These are phyloP conservation scores for Phoeniculus purpureus DNA, from an alignment of 2,797 vertebrate species.

Conservation along the genomic window DNA sequence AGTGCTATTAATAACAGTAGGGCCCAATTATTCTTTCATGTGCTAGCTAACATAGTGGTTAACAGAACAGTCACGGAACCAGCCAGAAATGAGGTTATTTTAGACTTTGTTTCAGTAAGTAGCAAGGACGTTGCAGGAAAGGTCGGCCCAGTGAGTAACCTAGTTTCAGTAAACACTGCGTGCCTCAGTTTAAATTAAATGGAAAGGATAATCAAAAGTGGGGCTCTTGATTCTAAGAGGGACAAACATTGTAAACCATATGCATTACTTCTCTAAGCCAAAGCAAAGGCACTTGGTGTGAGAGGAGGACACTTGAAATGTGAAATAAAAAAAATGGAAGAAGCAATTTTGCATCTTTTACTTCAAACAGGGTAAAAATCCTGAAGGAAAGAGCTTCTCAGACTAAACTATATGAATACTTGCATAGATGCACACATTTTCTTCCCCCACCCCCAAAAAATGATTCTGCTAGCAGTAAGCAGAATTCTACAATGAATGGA, in stretches of 20 bases:
- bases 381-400: neutral
- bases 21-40: slow-evolving; percentile 49
- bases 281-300: neutral
- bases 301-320: neutral
- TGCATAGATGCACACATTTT: neutral
- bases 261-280: neutral
- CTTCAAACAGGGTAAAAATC: neutral
- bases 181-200: neutral
- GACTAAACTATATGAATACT: neutral
- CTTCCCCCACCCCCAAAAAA: rapidly evolving
- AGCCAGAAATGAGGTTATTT: slow-evolving; percentile 53
- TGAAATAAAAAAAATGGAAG: neutral
- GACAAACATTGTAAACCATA: neutral
- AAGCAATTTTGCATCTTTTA: neutral
- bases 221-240: neutral
- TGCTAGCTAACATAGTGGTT: slow-evolving; percentile 50
- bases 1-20: slow-evolving; percentile 62
- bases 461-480: neutral
- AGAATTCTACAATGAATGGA: neutral
- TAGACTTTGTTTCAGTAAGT: neutral
- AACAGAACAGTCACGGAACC: slow-evolving; percentile 27
- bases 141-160: neutral
- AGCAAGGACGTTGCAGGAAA: slow-evolving; percentile 8
- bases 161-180: neutral
- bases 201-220: neutral